A percentile compares a stretch with the other conserved stretches of the same genome.
Conservation (phyloP, 1,140 invertebrate species). For the Drosophila virilis region DNA sequence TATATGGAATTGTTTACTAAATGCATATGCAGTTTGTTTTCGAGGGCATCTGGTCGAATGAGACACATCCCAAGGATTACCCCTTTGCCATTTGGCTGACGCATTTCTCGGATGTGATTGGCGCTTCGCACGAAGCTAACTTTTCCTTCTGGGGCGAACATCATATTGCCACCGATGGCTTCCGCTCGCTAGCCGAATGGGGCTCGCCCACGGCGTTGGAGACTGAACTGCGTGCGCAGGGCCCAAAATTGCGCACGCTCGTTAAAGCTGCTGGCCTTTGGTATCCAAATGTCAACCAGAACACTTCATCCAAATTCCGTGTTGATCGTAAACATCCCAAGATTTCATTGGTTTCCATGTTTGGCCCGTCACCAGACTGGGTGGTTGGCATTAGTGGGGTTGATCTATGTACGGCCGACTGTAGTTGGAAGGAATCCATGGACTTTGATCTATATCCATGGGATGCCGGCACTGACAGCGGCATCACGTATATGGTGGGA, state of each 20-base stretch:
- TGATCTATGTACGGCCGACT: conserved; percentile 94
- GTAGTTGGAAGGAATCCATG: conserved; percentile 92
- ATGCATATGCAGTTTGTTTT: conserved; percentile 90
- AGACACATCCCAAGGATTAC: conserved; percentile 98
- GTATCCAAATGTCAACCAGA: conserved; percentile 96
- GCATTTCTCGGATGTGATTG: conserved; percentile 99
- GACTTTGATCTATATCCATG: conserved; percentile 95
- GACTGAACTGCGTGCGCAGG: conserved; percentile 93
- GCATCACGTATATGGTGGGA: conserved; percentile 94
- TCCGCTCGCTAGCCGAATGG: conserved; percentile 88
- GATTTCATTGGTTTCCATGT: conserved; percentile 97
- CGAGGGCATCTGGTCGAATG: conserved; percentile 97
- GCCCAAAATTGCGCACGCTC: conserved; percentile 93
- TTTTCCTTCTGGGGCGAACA: conserved; percentile 98
- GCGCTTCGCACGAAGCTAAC: conserved; percentile 95
- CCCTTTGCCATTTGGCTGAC: conserved; percentile 95
- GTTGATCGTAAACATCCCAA: conserved; percentile 95
- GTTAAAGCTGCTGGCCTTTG: conserved; percentile 97
- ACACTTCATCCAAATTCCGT: conserved; percentile 93
- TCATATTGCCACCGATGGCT: conserved; percentile 94
- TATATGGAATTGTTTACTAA: not conserved
- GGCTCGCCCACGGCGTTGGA: conserved; percentile 96
- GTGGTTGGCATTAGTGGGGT: conserved; percentile 95
- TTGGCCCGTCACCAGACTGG: conserved; percentile 98
- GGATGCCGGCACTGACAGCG: conserved; percentile 97